These are phyloP conservation scores for Hypsibius dujardini DNA, from an alignment of 1,140 invertebrate species.

Conservation along the genomic window DNA sequence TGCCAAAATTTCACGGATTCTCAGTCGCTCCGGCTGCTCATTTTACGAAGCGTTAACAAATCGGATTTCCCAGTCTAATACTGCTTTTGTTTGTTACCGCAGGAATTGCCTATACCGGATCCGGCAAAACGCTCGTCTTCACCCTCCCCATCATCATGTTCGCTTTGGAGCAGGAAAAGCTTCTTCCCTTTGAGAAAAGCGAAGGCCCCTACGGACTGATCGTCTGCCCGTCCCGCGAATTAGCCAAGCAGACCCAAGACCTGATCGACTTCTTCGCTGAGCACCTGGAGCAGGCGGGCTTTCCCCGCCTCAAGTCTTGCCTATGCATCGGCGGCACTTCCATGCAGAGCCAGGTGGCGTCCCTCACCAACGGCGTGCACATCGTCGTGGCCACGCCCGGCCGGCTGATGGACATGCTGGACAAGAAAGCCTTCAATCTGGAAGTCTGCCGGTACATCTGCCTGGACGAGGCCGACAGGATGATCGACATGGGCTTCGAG, in stretches of 20 bases:
- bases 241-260: slow-evolving; percentile 90
- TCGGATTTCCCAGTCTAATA: no score
- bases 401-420: slow-evolving; percentile 89
- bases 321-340: slow-evolving; percentile 87
- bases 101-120: slow-evolving; percentile 95
- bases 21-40: no score
- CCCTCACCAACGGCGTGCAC: slow-evolving; percentile 80
- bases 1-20: no score
- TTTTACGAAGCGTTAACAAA: no score
- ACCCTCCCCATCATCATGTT: slow-evolving; percentile 93
- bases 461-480: slow-evolving; percentile 96
- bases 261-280: slow-evolving; percentile 69
- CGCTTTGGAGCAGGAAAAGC: slow-evolving; percentile 83
- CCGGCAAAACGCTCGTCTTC: slow-evolving; percentile 94
- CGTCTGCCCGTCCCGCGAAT: slow-evolving; percentile 90
- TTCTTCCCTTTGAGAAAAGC: slow-evolving; percentile 67
- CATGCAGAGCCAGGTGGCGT: slow-evolving; percentile 73
- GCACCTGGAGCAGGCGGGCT: slow-evolving; percentile 45
- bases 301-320: slow-evolving; percentile 64
- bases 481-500: slow-evolving; percentile 99
- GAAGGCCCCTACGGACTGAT: slow-evolving; percentile 96
- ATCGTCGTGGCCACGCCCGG: slow-evolving; percentile 97
- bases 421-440: slow-evolving; percentile 86
- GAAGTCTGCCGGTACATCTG: slow-evolving; percentile 67
- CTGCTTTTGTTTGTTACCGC: no score